Evolutionary conservation across 2,797 vertebrate species (phyloP), one percentile per base, ranked within the genome.

Genomic region (Acrossocheilus fasciatus): DNA sequence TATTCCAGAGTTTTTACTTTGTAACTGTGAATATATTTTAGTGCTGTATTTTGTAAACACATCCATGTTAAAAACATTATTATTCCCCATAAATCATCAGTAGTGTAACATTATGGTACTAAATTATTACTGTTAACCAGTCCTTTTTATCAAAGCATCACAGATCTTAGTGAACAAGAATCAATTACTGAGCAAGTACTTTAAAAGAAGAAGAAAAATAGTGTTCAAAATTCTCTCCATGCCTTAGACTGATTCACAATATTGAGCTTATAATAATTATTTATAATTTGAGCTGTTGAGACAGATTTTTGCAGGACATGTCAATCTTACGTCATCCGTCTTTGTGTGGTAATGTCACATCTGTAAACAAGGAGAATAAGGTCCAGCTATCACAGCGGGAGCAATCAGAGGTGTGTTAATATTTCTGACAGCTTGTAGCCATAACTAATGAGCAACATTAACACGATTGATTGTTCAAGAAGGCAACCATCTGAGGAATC

Each of bases 391-490:
- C 36, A 76, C 18, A 54, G 45, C 5, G 15, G 18, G 18, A 23
- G 18, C 5, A 0, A 30, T 54, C 10, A 12, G 74, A 39, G 23
- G 70, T 8, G 12, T 73, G 43, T 8, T 73, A 26, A 26, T 15
- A 26, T 47, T 45, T 26, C 43, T 73, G 43, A 73, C 43, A 73
- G 70, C 70, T 73, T 73, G n/a, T 26, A 73, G 30, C 74, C 50
- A 39, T 76, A 54, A 54, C 50, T 76, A 54, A 76, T 54, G 30
- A 54, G 5, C 39, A 45, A 72, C 50, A 76, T 36, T 39, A 54
- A 23, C 50, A 76, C 4, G 36, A 76, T 54, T 6, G 18, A 76
- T 76, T 6, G 30, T 39, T 54, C 74, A 76, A 57, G 50, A 54
- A 39, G 50, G 18, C 52, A 76, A 23, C 74, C 30, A 57, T 54